These are phyloP conservation scores for Melitaea cinxia DNA, from an alignment of 1,140 invertebrate species.

Conservation along the genomic window DNA sequence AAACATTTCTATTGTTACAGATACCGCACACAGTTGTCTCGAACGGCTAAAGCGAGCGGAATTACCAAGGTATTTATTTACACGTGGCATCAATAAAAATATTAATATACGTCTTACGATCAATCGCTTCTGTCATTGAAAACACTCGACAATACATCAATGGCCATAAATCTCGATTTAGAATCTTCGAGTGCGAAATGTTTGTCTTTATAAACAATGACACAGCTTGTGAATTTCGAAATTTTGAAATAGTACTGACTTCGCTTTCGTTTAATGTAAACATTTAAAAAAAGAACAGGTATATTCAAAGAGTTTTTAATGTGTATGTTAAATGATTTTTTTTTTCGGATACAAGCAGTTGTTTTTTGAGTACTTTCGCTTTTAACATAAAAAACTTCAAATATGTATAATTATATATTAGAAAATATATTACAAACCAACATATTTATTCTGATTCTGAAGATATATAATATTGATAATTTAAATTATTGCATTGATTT, in stretches of 20 bases:
- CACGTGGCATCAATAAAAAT: slow-evolving; percentile 17
- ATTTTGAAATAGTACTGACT: neutral
- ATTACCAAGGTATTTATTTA: slow-evolving; percentile 58
- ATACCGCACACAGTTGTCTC: slow-evolving; percentile 53
- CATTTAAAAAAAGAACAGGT: no score
- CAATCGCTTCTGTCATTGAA: slow-evolving; percentile 21
- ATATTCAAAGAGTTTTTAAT: no score
- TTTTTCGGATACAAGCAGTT: no score
- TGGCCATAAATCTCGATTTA: slow-evolving; percentile 26
- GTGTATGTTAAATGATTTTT: no score
- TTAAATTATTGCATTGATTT: no score
- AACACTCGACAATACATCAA: slow-evolving; percentile 18
- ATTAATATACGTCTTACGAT: slow-evolving; percentile 18
- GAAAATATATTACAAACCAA: no score
- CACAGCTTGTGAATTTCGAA: neutral
- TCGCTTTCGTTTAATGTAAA: neutral
- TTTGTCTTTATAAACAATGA: slow-evolving; percentile 8
- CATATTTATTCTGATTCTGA: no score
- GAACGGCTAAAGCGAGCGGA: slow-evolving; percentile 56
- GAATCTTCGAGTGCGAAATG: slow-evolving; percentile 12
- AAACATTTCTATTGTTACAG: slow-evolving; percentile 57
- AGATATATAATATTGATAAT: no score
- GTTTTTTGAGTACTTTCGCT: no score
- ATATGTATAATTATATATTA: no score
- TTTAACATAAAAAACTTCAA: no score